These are phyloP conservation scores for Crenichthys baileyi DNA, from an alignment of 2,797 vertebrate genomes.

Conservation along the genomic window DNA sequence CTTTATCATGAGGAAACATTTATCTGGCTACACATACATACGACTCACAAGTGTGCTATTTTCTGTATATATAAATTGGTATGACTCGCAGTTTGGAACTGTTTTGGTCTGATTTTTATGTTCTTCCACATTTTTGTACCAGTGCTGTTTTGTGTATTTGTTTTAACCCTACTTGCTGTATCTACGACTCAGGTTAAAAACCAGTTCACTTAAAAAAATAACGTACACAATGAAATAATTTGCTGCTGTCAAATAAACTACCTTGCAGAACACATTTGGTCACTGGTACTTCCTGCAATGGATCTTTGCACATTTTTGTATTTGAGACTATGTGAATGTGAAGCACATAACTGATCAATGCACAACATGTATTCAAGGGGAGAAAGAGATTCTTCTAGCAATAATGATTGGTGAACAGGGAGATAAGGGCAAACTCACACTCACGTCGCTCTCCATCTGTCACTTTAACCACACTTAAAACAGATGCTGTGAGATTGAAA, in stretches of 20 bases:
- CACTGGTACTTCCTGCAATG: constrained; percentile 24
- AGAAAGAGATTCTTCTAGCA: constrained; percentile 22
- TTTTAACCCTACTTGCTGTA: not conserved
- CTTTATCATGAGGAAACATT: not conserved
- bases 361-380: constrained; percentile 31
- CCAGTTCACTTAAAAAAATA: not conserved
- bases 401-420: constrained; percentile 33
- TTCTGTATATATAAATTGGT: not conserved
- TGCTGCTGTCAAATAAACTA: constrained; percentile 54
- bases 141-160: not conserved
- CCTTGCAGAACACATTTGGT: constrained; percentile 16
- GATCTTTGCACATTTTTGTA: not conserved
- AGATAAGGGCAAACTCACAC: constrained; percentile 15
- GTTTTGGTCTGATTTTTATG: constrained; percentile 6
- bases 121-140: constrained; percentile 12
- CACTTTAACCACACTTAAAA: constrained; percentile 42
- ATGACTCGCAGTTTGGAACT: not conserved
- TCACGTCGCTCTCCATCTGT: constrained; percentile 28
- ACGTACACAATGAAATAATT: not conserved
- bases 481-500: constrained; percentile 51
- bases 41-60: not conserved
- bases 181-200: constrained; percentile 21
- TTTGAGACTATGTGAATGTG: not conserved
- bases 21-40: not conserved
- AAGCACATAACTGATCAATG: constrained; percentile 22